These are phyloP conservation scores for Thereva nobilitata DNA, from an alignment of 2,888 invertebrate species.

Conservation along the genomic window DNA sequence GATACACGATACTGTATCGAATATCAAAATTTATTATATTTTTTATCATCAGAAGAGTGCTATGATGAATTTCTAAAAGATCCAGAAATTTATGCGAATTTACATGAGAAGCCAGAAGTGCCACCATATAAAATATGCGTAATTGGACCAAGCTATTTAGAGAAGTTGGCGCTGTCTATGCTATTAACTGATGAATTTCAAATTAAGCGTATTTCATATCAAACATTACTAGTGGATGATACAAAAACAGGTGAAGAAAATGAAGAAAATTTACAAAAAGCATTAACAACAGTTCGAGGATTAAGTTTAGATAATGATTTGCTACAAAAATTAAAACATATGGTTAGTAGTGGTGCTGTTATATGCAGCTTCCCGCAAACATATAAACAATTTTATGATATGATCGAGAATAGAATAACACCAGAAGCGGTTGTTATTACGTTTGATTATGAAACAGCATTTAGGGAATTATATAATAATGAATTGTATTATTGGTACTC, in stretches of 20 bases:
- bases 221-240: slow-evolving; percentile 1
- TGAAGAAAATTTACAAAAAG: not conserved
- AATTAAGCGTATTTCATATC: slow-evolving; percentile 12
- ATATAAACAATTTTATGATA: slow-evolving; percentile 55
- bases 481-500: slow-evolving; percentile 50
- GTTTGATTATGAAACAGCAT: slow-evolving; percentile 61
- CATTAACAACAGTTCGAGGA: not conserved
- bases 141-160: slow-evolving; percentile 62
- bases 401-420: slow-evolving; percentile 55
- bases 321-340: not conserved
- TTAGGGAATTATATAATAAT: slow-evolving; percentile 58
- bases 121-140: slow-evolving; percentile 65
- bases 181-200: slow-evolving; percentile 62
- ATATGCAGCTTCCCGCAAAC: slow-evolving; percentile 65
- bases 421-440: slow-evolving; percentile 59
- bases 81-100: slow-evolving; percentile 60
- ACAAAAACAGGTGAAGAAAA: not conserved
- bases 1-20: slow-evolving; percentile 61
- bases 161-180: slow-evolving; percentile 61
- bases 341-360: slow-evolving; percentile 57
- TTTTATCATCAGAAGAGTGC: slow-evolving; percentile 61
- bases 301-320: not conserved
- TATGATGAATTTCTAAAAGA: slow-evolving; percentile 60
- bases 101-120: slow-evolving; percentile 57
- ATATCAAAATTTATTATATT: slow-evolving; percentile 62